Conservation (phyloP, 1,140 invertebrate genomes). For the Diorhabda elongata region DNA sequence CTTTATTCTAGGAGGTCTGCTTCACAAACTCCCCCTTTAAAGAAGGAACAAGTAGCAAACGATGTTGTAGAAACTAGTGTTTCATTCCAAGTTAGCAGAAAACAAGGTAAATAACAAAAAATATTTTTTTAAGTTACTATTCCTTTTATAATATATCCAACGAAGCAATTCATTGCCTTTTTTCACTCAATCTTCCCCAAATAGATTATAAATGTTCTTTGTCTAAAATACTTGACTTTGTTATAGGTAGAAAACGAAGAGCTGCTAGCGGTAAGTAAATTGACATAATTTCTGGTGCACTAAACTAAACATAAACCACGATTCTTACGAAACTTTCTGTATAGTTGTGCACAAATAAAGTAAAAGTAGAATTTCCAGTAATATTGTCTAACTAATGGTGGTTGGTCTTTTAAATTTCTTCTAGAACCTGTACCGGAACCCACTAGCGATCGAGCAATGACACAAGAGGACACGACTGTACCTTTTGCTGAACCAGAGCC, state of each 20-base stretch:
- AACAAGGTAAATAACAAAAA: constrained; percentile 48
- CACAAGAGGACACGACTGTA: constrained; percentile 47
- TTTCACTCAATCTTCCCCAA: no score
- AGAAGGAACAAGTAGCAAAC: constrained; percentile 39
- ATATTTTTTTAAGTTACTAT: neutral
- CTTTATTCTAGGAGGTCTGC: constrained; percentile 49
- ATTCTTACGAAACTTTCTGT: neutral
- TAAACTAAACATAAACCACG: neutral
- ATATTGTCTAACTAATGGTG: constrained; percentile 25
- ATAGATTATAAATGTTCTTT: neutral
- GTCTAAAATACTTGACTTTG: neutral
- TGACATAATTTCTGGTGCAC: neutral
- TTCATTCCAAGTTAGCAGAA: constrained; percentile 56
- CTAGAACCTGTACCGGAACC: constrained; percentile 45
- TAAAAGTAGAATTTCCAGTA: constrained; percentile 4
- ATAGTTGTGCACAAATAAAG: constrained; percentile 1
- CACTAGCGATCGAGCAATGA: constrained; percentile 47
- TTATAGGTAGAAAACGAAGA: constrained; percentile 23
- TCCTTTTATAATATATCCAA: neutral
- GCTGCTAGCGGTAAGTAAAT: constrained; percentile 17
- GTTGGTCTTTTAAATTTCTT: constrained; percentile 52
- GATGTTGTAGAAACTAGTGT: constrained; percentile 57
- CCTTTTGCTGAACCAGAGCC: constrained; percentile 46
- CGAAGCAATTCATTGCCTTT: no score
- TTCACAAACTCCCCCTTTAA: constrained; percentile 31